These are phyloP conservation scores for Petrolisthes cinctipes DNA, from an alignment of 2,888 invertebrate species.

Conservation along the genomic window DNA sequence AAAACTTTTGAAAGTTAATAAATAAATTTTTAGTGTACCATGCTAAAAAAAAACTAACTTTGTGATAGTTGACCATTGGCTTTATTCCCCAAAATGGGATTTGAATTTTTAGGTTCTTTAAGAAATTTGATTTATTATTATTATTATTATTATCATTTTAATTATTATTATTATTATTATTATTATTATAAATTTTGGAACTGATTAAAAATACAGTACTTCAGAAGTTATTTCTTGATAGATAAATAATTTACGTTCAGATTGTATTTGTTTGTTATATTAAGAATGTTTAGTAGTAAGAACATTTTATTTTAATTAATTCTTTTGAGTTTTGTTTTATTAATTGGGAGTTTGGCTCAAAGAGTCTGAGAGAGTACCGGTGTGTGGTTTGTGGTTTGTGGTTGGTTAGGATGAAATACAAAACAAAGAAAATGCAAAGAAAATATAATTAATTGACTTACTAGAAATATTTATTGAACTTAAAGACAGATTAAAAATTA, in stretches of 20 bases:
- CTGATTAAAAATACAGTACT: conserved; percentile 1
- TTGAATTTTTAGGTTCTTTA: conserved; percentile 21
- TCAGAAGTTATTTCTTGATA: conserved; percentile 11
- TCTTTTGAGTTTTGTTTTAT: not conserved
- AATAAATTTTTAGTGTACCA: not conserved
- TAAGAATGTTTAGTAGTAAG: not conserved
- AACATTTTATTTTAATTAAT: conserved; percentile 19
- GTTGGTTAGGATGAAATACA: not conserved
- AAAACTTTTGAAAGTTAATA: not conserved
- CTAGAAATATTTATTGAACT: not conserved
- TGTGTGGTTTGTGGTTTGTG: not conserved
- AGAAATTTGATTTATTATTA: conserved; percentile 21
- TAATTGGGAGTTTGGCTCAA: conserved; percentile 20
- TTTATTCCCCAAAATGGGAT: not conserved
- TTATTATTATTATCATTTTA: not conserved
- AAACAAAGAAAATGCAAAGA: not conserved
- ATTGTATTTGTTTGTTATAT: conserved; percentile 14
- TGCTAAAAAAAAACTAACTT: not conserved
- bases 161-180: conserved; percentile 20
- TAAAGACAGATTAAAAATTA: conserved; percentile 6
- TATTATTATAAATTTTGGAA: not conserved
- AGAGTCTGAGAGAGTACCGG: conserved; percentile 23
- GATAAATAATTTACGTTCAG: not conserved
- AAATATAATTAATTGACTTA: not conserved
- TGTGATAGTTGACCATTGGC: conserved; percentile 12